Conservation (phyloP, 2,797 vertebrate species). For the Dipus sagitta region DNA sequence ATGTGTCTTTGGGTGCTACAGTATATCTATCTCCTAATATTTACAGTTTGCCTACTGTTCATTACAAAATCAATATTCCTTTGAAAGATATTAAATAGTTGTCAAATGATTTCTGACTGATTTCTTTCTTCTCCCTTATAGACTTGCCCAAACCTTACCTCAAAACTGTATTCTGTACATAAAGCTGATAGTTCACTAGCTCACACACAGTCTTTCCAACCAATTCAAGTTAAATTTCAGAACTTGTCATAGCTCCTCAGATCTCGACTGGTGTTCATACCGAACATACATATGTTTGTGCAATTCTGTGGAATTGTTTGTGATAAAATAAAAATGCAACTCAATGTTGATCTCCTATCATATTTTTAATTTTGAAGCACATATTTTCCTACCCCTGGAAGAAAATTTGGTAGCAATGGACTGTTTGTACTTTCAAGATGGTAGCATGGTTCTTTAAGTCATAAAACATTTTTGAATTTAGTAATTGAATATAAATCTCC, state of each 20-base stretch:
- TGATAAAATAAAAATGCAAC: conserved; percentile 23
- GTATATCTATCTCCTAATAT: background rate
- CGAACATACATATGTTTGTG: background rate
- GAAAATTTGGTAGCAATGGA: background rate
- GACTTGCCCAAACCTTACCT: background rate
- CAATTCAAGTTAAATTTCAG: background rate
- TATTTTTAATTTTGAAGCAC: background rate
- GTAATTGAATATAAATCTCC: background rate
- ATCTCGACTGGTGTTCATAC: background rate
- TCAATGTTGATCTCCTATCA: background rate
- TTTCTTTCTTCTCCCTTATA: background rate
- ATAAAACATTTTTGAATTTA: background rate
- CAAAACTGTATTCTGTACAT: background rate
- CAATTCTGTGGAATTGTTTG: background rate
- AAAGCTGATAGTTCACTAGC: background rate
- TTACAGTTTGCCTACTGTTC: background rate
- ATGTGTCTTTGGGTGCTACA: background rate
- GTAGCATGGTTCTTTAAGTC: background rate
- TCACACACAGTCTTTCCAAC: background rate
- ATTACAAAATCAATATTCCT: background rate
- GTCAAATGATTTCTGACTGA: background rate
- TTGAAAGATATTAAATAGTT: background rate
- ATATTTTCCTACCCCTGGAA: background rate
- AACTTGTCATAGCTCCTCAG: background rate
- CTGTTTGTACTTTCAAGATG: background rate